Evolutionary conservation across 2,888 invertebrate genomes (phyloP).

Genomic region (Mimumesa dahlbomi): DNA sequence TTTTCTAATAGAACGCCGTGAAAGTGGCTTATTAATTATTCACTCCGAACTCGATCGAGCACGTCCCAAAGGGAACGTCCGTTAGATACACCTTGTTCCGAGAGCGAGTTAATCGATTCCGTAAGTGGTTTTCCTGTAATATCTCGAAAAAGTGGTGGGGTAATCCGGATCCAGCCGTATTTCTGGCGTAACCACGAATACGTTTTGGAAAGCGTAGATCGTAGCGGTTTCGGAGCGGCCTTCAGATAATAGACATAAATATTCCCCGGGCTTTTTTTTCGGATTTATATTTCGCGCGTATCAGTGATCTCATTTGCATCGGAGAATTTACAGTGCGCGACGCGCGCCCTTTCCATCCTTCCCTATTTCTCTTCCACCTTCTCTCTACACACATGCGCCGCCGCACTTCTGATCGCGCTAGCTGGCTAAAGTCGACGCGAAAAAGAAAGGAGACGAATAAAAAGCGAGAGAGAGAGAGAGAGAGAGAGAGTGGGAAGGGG

Average conservation of each 20-base stretch:
- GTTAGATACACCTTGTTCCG: no score
- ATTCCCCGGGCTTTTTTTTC: slow-evolving; percentile 74
- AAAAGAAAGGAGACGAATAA: slow-evolving; percentile 31
- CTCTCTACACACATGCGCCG: slow-evolving; percentile 5
- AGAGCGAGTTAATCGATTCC: slow-evolving; percentile 49
- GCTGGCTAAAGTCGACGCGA: slow-evolving; percentile 10
- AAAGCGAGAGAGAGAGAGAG: slow-evolving; percentile 56
- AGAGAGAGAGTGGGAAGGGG: slow-evolving; percentile 60
- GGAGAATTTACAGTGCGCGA: slow-evolving; percentile 73
- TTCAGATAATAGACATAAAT: slow-evolving; percentile 78
- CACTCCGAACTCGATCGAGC: no score
- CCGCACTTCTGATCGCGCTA: neutral
- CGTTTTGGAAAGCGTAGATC: neutral
- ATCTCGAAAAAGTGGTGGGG: slow-evolving; percentile 21
- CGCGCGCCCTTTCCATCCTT: no score
- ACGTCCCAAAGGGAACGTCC: no score
- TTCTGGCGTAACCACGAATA: slow-evolving; percentile 10
- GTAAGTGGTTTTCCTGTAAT: slow-evolving; percentile 37
- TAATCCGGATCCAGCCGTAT: slow-evolving; percentile 37
- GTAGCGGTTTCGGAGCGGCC: slow-evolving; percentile 52
- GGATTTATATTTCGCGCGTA: slow-evolving; percentile 78
- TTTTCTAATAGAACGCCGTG: no score
- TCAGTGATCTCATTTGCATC: slow-evolving; percentile 78
- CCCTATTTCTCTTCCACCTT: neutral
- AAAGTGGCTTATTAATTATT: no score